Conservation (phyloP, 30 jellyfish, hydroid and myxozoan species). For the Pelagia noctiluca region DNA sequence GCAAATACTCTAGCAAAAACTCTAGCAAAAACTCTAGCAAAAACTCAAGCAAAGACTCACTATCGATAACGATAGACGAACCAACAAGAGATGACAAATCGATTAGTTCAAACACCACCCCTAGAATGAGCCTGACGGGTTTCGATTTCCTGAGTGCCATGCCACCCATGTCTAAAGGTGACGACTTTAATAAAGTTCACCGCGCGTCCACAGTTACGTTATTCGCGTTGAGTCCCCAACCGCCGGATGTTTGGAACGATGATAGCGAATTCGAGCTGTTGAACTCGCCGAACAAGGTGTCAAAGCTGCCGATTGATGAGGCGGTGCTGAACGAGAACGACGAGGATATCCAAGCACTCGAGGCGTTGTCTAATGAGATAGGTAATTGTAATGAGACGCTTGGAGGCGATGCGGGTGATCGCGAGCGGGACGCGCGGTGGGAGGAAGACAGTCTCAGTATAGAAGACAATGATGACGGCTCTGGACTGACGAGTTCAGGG, state of each 20-base stretch:
- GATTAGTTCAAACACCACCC: slow-evolving; percentile 59
- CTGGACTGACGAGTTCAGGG: slow-evolving; percentile 82
- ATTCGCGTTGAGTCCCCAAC: slow-evolving; percentile 80
- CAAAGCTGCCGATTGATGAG: background rate
- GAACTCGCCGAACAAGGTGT: background rate
- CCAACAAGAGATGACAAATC: too few species aligned
- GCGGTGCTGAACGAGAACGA: slow-evolving; percentile 26
- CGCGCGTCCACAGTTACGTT: slow-evolving; percentile 88
- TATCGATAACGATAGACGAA: background rate
- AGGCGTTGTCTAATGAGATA: slow-evolving; percentile 57
- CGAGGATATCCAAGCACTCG: slow-evolving; percentile 50
- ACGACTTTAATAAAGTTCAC: slow-evolving; percentile 70
- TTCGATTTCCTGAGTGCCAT: slow-evolving; percentile 85
- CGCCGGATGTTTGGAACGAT: slow-evolving; percentile 90
- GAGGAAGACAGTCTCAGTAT: slow-evolving; percentile 78
- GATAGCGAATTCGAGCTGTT: slow-evolving; percentile 70
- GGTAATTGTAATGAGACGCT: background rate
- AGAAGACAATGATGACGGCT: slow-evolving; percentile 83
- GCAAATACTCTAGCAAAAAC: too few species aligned
- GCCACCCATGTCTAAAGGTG: slow-evolving; percentile 93
- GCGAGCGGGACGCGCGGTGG: slow-evolving; percentile 15
- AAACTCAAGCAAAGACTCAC: background rate
- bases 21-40: too few species aligned
- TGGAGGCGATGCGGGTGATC: background rate
- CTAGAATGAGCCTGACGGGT: slow-evolving; percentile 66